A percentile compares a stretch with the other conserved stretches of the same genome.
Evolutionary conservation across 2,797 vertebrate genomes (phyloP).

Genomic region (Chelidonichthys spinosus): DNA sequence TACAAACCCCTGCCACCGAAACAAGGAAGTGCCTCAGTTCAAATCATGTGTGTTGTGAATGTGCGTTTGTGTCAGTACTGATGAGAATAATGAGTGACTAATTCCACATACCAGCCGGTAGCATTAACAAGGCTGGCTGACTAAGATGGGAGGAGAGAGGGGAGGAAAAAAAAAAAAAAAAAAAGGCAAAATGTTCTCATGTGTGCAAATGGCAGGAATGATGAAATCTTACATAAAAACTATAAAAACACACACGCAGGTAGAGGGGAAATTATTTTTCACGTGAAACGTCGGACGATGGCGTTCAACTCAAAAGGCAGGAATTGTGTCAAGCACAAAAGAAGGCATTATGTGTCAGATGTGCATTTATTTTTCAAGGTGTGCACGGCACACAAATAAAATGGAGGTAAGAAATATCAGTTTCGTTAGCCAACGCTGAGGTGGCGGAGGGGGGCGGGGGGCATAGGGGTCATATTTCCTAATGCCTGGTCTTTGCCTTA

Average conservation of each 20-base stretch:
- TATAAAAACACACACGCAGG: slow-evolving; percentile 32
- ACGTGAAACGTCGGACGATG: slow-evolving; percentile 36
- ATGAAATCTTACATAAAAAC: slow-evolving; percentile 39
- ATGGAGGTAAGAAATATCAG: slow-evolving; percentile 67
- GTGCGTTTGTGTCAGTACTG: slow-evolving; percentile 68
- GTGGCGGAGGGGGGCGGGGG: slow-evolving; percentile 27
- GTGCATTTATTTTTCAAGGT: slow-evolving; percentile 70
- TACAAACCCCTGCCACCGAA: slow-evolving; percentile 59
- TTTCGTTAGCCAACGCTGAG: slow-evolving; percentile 60
- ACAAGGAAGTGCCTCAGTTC: slow-evolving; percentile 66
- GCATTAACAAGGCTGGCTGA: slow-evolving; percentile 67
- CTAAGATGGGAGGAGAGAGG: slow-evolving; percentile 34
- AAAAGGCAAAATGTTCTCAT: slow-evolving; percentile 70
- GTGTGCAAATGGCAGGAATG: slow-evolving; percentile 47
- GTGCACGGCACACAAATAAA: slow-evolving; percentile 48
- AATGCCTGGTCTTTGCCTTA: slow-evolving; percentile 79
- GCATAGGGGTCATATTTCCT: slow-evolving; percentile 67
- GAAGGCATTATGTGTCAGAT: slow-evolving; percentile 61
- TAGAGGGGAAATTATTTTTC: slow-evolving; percentile 37
- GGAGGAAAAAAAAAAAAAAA: neutral
- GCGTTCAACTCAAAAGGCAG: slow-evolving; percentile 41
- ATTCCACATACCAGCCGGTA: slow-evolving; percentile 73
- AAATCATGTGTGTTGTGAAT: slow-evolving; percentile 53
- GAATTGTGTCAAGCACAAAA: slow-evolving; percentile 74
- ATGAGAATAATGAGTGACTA: slow-evolving; percentile 78